phyloP scores from a whole-genome alignment of 2,113 vertebrate genomes.

The Pelodiscus sinensis region DNA sequence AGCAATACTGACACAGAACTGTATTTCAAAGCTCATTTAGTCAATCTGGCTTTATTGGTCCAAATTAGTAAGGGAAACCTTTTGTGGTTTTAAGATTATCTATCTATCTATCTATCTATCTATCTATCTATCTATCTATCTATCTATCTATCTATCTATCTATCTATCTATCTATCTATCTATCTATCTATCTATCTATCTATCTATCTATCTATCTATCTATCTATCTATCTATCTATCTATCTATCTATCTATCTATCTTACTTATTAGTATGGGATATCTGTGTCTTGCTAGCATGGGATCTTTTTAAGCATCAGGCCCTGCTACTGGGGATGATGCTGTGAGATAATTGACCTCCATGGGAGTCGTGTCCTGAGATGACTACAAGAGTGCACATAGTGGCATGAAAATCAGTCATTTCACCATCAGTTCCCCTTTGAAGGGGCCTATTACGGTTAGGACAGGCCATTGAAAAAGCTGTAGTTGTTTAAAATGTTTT shows the following conservation, averaged over 20 bases:
- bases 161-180: neutral
- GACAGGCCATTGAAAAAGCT: slow-evolving; percentile 36
- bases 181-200: neutral
- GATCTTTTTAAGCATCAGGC: slow-evolving; percentile 40
- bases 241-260: neutral
- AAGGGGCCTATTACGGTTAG: slow-evolving; percentile 22
- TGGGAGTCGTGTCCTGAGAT: slow-evolving; percentile 58
- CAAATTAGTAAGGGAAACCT: neutral
- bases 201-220: neutral
- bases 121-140: neutral
- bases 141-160: neutral
- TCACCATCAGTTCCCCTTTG: slow-evolving; percentile 29
- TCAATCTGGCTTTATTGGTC: slow-evolving; percentile 3
- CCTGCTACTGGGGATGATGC: slow-evolving; percentile 46
- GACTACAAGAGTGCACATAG: slow-evolving; percentile 51
- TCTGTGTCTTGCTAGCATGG: slow-evolving; percentile 5
- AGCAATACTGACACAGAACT: neutral
- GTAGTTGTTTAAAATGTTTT: slow-evolving; percentile 48
- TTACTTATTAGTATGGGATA: slow-evolving; percentile 39
- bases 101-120: neutral
- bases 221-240: neutral
- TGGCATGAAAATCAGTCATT: slow-evolving; percentile 61
- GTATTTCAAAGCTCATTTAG: neutral
- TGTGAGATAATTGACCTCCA: slow-evolving; percentile 64
- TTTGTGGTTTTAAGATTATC: neutral